phyloP scores from a whole-genome alignment of 2,113 vertebrate species.

The Craseonycteris thonglongyai region DNA sequence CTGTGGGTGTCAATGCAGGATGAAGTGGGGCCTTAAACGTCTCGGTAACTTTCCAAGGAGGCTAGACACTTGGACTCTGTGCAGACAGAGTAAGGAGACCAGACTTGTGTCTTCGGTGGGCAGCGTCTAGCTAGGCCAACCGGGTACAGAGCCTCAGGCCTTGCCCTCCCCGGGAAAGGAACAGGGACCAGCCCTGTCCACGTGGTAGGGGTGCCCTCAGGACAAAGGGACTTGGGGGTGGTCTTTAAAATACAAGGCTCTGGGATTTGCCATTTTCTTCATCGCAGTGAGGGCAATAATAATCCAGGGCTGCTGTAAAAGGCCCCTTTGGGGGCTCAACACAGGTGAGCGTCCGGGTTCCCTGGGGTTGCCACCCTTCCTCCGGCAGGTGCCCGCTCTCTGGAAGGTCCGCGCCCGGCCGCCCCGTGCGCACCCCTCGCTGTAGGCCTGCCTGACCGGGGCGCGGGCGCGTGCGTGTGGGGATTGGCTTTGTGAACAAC shows the following conservation, averaged over 20 bases:
- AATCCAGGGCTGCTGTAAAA: background rate
- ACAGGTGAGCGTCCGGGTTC: background rate
- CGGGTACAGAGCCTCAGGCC: background rate
- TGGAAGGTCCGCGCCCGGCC: accelerated
- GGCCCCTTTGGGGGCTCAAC: no score
- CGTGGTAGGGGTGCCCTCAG: background rate
- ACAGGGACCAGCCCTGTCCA: accelerated
- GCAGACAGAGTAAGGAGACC: background rate
- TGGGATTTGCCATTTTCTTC: background rate
- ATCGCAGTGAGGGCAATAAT: background rate
- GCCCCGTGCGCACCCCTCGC: accelerated
- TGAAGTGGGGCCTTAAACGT: background rate
- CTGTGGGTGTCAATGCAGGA: background rate
- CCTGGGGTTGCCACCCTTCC: background rate
- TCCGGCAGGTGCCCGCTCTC: background rate
- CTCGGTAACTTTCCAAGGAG: background rate
- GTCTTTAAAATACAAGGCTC: background rate
- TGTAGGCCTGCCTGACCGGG: accelerated
- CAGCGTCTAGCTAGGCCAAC: background rate
- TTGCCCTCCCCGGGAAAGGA: background rate
- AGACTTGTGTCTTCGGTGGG: background rate
- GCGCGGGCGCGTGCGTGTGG: accelerated
- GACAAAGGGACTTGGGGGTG: background rate
- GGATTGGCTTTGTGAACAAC: background rate
- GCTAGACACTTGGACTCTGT: background rate